A percentile compares a stretch with the other conserved stretches of the same genome.
Evolutionary conservation across 1,140 invertebrate genomes (phyloP).

Genomic region (Drosophila micromelanica): DNA sequence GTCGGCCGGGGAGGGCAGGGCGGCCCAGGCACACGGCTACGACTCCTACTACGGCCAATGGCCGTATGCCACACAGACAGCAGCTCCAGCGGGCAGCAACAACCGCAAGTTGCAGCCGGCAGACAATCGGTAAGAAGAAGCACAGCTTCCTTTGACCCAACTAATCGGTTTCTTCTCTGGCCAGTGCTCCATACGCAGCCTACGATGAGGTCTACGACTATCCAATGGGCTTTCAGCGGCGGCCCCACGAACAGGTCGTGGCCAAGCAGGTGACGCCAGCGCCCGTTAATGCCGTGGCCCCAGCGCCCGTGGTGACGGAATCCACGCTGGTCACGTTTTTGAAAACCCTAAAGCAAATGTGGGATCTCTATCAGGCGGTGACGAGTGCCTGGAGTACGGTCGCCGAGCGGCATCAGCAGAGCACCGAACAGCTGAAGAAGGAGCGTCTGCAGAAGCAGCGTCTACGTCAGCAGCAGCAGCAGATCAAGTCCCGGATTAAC

Average conservation of each 20-base stretch:
- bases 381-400: conserved; percentile 67
- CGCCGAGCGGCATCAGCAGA: conserved; percentile 65
- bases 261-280: conserved; percentile 43
- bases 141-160: background rate
- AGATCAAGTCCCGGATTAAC: conserved; percentile 56
- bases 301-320: conserved; percentile 25
- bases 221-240: conserved; percentile 68
- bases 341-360: conserved; percentile 72
- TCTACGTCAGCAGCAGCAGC: conserved; percentile 58
- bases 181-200: conserved; percentile 46
- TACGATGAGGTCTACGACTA: conserved; percentile 72
- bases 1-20: conserved; percentile 37
- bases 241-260: conserved; percentile 23
- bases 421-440: conserved; percentile 52
- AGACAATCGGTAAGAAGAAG: conserved; percentile 45
- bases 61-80: conserved; percentile 34
- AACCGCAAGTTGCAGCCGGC: conserved; percentile 56
- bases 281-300: conserved; percentile 10
- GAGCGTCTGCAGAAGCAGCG: conserved; percentile 59
- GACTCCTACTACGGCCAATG: conserved; percentile 60
- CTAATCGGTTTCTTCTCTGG: background rate
- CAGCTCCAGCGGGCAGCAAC: conserved; percentile 31
- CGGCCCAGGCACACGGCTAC: conserved; percentile 39
- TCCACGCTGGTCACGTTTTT: conserved; percentile 64
- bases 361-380: conserved; percentile 78